These are phyloP conservation scores for Colletes latitarsis DNA, from an alignment of 1,140 invertebrate genomes.

Conservation along the genomic window DNA sequence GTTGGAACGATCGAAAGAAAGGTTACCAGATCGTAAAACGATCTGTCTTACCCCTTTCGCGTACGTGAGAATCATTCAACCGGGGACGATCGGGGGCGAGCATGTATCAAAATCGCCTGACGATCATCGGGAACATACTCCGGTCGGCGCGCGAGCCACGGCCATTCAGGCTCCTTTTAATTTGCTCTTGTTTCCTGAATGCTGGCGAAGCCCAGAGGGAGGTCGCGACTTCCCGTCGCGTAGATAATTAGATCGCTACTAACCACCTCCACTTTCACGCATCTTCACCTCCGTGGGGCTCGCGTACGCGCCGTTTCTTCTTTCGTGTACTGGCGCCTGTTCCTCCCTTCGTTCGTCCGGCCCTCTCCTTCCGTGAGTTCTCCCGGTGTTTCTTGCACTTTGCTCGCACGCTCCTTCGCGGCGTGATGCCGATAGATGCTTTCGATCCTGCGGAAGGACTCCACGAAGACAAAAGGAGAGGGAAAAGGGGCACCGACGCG, in stretches of 20 bases:
- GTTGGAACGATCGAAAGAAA: conserved; percentile 16
- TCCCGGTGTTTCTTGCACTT: conserved; percentile 41
- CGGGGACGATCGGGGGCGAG: conserved; percentile 21
- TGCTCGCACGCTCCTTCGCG: conserved; percentile 35
- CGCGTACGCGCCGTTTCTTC: conserved; percentile 58
- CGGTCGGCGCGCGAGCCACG: background rate
- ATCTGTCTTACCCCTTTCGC: background rate
- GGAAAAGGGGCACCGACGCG: background rate
- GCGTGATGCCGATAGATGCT: conserved; percentile 43
- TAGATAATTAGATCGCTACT: conserved; percentile 79
- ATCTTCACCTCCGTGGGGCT: conserved; percentile 66
- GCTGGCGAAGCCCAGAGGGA: conserved; percentile 69
- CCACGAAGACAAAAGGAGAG: background rate
- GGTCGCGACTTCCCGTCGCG: conserved; percentile 74
- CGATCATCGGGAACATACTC: conserved; percentile 5
- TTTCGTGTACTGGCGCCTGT: conserved; percentile 28
- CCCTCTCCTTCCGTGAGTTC: background rate
- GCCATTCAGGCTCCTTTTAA: conserved; percentile 43
- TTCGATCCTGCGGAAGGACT: conserved; percentile 23
- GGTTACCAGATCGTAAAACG: conserved; percentile 21
- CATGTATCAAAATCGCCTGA: conserved; percentile 18
- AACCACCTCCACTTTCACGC: conserved; percentile 70
- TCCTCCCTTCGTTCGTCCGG: background rate
- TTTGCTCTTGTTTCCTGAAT: conserved; percentile 71
- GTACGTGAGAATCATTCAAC: conserved; percentile 9